Conservation (phyloP, 2,888 invertebrate genomes). For the Drosophila lacicola region DNA sequence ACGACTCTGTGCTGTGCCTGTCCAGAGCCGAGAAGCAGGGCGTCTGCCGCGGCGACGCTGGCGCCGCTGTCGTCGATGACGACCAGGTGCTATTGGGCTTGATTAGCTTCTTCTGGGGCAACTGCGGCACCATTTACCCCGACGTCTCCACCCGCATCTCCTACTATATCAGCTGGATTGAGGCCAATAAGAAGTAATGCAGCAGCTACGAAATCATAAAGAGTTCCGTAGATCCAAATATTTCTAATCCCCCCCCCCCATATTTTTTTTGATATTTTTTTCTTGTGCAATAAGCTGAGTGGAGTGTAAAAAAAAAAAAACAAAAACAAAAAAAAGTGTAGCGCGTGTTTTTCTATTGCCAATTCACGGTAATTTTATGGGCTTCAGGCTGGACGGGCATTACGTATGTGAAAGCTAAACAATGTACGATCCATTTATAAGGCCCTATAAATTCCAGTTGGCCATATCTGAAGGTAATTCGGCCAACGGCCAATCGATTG, state of each 20-base stretch:
- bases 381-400: background rate
- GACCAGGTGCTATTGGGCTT: constrained; percentile 68
- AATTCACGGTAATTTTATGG: constrained; percentile 25
- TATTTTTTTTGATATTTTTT: constrained; percentile 58
- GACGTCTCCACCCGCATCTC: constrained; percentile 76
- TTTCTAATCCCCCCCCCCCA: background rate
- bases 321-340: background rate
- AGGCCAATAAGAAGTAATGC: constrained; percentile 32
- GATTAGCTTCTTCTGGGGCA: constrained; percentile 76
- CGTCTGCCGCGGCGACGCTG: constrained; percentile 82
- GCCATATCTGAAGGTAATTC: constrained; percentile 20
- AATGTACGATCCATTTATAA: constrained; percentile 19
- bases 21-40: constrained; percentile 70
- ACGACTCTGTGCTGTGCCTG: constrained; percentile 75
- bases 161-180: constrained; percentile 77
- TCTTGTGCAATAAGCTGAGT: constrained; percentile 54
- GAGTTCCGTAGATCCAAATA: background rate
- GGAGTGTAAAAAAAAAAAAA: constrained; percentile 8
- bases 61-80: constrained; percentile 76
- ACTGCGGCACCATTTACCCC: constrained; percentile 79
- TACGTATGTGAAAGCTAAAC: background rate
- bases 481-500: constrained; percentile 9
- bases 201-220: background rate
- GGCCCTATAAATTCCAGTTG: constrained; percentile 30
- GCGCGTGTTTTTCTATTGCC: constrained; percentile 17